phyloP scores from a whole-genome alignment of 1,140 invertebrate genomes.

The Eupristina koningsbergeri region DNA sequence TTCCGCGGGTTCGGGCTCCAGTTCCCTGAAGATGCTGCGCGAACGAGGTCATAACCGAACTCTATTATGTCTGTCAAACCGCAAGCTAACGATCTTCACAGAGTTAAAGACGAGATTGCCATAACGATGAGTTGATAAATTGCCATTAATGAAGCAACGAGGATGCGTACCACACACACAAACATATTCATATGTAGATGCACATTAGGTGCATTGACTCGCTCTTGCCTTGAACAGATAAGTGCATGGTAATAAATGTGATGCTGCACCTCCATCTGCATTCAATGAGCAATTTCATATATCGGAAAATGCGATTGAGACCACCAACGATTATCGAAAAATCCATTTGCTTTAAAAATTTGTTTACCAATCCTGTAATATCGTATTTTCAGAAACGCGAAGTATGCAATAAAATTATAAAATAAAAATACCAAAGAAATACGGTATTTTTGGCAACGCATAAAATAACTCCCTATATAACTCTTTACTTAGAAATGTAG shows the following conservation, averaged over 20 bases:
- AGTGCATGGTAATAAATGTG: not conserved
- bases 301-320: not conserved
- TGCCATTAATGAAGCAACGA: constrained; percentile 67
- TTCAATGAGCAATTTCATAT: not conserved
- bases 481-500: too few species aligned
- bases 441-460: too few species aligned
- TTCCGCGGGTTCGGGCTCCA: not conserved
- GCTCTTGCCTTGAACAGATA: not conserved
- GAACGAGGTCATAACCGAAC: constrained; percentile 65
- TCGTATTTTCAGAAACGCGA: too few species aligned
- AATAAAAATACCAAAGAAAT: too few species aligned
- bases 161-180: not conserved
- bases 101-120: constrained; percentile 62
- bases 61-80: constrained; percentile 69
- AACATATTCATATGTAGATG: not conserved
- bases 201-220: not conserved
- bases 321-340: not conserved
- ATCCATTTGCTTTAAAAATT: not conserved
- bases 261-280: not conserved
- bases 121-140: constrained; percentile 66
- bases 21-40: not conserved
- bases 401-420: too few species aligned
- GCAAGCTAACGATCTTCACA: constrained; percentile 70
- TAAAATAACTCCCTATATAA: too few species aligned
- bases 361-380: too few species aligned